Base-by-base conservation (phyloP, 2,113 vertebrate genomes). In the Urocitellus parryii region DNA sequence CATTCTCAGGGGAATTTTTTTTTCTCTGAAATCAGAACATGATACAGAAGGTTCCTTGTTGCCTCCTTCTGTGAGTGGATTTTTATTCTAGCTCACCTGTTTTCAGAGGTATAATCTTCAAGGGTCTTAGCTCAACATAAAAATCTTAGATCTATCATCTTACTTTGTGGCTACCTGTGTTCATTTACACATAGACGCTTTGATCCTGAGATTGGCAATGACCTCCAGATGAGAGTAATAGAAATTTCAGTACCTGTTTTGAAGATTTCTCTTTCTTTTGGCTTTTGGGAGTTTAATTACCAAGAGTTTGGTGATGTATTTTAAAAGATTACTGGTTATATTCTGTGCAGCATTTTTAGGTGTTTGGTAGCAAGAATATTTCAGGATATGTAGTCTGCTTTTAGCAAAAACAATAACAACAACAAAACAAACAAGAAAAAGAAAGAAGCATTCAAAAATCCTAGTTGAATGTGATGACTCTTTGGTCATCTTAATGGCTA, bases 401-500 rank as follows among this genome's bases (percentile, higher is more conserved):
- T 56, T 65, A 76, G 22, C 5, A 67, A 48, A 56, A 56, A 58
- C 56, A 22, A 45, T 8, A 45, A 58, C 56, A 58, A 8, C 6
- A 58, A 58, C 56, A 27, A 67, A 77, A 27, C 56, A 17, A 14
- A 78, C 45, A 53, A 65, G 14, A 37, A 61, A 77, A 88, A 48
- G 22, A 72, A 39, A 29, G 10, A 77, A 73, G 10, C 25, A 29
- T 73, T 91, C 4, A 90, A 14, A 87, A 95, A 32, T 90, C 22
- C 37, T 70, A 25, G 65, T n/a, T 81, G 53, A 56, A 78, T 51
- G 20, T 53, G 18, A 1, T 79, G 72, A 76, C 20, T 77, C 20
- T 77, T 24, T 27, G 13, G 34, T 95, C 42, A 87, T 90, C 20
- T 88, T 94, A 95, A 83, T 86, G 53, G 20, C 42, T 88, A 14